Percentiles rank a stretch among this genome's conserved stretches.
Evolutionary conservation across 2,797 vertebrate genomes (phyloP).

Genomic region (Sebastes diaconus): DNA sequence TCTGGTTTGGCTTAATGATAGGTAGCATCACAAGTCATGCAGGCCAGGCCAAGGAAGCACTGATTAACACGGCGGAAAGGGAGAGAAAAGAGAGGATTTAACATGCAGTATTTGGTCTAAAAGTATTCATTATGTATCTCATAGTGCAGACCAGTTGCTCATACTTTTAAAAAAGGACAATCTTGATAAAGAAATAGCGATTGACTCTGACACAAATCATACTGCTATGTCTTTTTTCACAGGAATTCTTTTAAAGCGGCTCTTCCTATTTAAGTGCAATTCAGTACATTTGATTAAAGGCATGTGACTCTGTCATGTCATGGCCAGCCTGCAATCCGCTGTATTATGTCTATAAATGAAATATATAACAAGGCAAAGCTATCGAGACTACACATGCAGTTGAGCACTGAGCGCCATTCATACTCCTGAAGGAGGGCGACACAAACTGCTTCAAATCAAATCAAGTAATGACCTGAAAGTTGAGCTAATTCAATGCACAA

Average conservation of each 20-base stretch:
- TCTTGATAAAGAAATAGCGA: neutral
- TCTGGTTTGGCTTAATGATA: slow-evolving; percentile 75
- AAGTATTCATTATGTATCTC: slow-evolving; percentile 9
- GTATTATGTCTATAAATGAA: slow-evolving; percentile 59
- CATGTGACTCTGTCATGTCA: slow-evolving; percentile 43
- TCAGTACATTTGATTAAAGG: slow-evolving; percentile 46
- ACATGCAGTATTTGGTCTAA: slow-evolving; percentile 19
- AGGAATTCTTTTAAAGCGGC: slow-evolving; percentile 12
- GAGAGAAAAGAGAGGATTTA: slow-evolving; percentile 49
- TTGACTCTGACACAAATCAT: slow-evolving; percentile 34
- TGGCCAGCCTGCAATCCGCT: slow-evolving; percentile 38
- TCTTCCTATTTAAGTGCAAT: neutral
- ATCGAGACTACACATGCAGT: slow-evolving; percentile 41
- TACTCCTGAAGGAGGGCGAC: slow-evolving; percentile 40
- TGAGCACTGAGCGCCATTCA: slow-evolving; percentile 62
- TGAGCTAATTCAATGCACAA: slow-evolving; percentile 56
- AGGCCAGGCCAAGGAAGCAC: slow-evolving; percentile 51
- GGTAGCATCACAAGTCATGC: slow-evolving; percentile 67
- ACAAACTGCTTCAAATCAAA: slow-evolving; percentile 70
- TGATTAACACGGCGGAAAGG: slow-evolving; percentile 49
- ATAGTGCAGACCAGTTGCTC: neutral
- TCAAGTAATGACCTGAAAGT: slow-evolving; percentile 71
- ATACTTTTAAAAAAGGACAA: neutral
- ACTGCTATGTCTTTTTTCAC: slow-evolving; percentile 3
- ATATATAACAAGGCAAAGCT: slow-evolving; percentile 62